These are phyloP conservation scores for Paramisgurnus dabryanus DNA, from an alignment of 2,113 vertebrate species.

Conservation along the genomic window DNA sequence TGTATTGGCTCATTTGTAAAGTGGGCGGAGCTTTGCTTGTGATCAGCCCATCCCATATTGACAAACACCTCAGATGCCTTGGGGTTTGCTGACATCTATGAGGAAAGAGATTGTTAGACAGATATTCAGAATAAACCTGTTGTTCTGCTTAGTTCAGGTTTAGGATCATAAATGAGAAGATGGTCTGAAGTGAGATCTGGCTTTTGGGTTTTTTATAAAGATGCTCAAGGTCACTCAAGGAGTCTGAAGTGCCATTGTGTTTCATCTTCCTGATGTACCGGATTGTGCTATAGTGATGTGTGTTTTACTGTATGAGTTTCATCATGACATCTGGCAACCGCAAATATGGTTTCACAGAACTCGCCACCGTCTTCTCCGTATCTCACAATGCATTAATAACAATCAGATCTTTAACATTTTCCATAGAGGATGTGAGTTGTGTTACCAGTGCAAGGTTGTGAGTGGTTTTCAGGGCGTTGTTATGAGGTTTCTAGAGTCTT, in stretches of 20 bases:
- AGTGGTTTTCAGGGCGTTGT: too few species aligned
- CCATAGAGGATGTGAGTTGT: too few species aligned
- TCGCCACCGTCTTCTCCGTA: too few species aligned
- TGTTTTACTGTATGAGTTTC: background rate
- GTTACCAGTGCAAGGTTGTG: too few species aligned
- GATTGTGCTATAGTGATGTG: background rate
- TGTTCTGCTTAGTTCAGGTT: background rate
- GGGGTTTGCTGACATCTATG: background rate
- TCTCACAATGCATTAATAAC: too few species aligned
- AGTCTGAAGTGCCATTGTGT: constrained; percentile 9
- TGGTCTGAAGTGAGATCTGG: background rate
- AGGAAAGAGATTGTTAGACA: background rate
- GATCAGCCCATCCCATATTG: background rate
- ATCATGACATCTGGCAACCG: too few species aligned
- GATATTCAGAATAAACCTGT: background rate
- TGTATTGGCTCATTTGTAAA: background rate
- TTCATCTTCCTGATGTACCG: background rate
- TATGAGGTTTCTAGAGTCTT: too few species aligned
- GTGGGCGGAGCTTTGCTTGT: background rate
- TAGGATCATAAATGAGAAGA: background rate
- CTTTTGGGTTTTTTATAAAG: constrained; percentile 7
- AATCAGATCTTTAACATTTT: too few species aligned
- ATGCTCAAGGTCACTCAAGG: constrained; percentile 28
- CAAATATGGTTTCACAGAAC: too few species aligned
- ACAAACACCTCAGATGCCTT: background rate